Evolutionary conservation across 1,140 invertebrate species (phyloP).

Genomic region (Liolophura sinensis): DNA sequence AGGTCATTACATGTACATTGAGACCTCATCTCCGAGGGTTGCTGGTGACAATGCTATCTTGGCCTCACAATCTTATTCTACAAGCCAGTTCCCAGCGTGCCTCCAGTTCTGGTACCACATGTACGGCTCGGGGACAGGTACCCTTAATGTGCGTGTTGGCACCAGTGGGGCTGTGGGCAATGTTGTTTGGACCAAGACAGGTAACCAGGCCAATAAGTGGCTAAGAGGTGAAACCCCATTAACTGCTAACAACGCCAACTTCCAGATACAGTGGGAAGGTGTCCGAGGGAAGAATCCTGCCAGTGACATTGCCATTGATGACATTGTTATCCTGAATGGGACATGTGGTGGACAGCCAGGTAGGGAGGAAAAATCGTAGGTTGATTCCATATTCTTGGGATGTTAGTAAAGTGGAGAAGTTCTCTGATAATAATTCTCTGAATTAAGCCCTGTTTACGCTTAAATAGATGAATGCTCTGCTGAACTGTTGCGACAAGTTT

Average conservation of each 20-base stretch:
- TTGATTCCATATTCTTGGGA: too few species aligned
- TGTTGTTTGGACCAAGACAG: constrained; percentile 26
- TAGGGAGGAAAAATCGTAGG: too few species aligned
- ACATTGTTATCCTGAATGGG: constrained; percentile 50
- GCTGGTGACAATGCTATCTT: constrained; percentile 66
- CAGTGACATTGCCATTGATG: constrained; percentile 78
- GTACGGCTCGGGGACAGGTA: constrained; percentile 65
- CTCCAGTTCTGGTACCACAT: constrained; percentile 76
- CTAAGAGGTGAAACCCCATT: neutral
- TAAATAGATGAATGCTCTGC: too few species aligned
- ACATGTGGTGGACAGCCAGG: too few species aligned
- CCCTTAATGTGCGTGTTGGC: constrained; percentile 31
- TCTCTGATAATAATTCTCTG: too few species aligned
- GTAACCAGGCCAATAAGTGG: constrained; percentile 47
- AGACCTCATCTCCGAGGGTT: constrained; percentile 67
- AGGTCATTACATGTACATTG: constrained; percentile 75
- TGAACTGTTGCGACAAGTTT: too few species aligned
- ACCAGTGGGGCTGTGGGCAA: neutral
- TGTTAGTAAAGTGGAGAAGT: too few species aligned
- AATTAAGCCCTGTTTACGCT: too few species aligned
- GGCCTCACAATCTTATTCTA: too few species aligned
- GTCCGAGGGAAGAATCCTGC: constrained; percentile 68
- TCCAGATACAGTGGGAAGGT: constrained; percentile 56
- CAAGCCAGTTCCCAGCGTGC: constrained; percentile 16
- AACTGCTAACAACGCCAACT: neutral